Evolutionary conservation across 2,113 vertebrate species (phyloP).

Genomic region (Cyprinodon variegatus): DNA sequence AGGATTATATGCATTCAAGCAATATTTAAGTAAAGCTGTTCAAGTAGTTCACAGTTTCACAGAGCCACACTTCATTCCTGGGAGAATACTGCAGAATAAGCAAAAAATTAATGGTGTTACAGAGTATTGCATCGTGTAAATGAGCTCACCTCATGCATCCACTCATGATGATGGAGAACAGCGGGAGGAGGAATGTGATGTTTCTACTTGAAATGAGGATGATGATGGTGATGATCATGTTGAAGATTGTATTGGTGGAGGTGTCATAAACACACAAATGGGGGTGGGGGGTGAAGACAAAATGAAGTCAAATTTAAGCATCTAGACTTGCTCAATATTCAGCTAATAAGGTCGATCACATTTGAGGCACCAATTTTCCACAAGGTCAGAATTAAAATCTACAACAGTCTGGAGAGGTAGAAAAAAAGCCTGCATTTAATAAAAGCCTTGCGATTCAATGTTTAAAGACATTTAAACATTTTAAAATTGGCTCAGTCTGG

Average conservation of each 20-base stretch:
- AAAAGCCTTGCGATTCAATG: conserved; percentile 20
- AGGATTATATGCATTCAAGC: conserved; percentile 8
- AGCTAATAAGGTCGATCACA: conserved; percentile 14
- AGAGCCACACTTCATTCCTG: not conserved
- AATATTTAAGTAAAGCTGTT: conserved; percentile 3
- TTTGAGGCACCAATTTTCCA: not conserved
- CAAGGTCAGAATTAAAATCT: conserved; percentile 15
- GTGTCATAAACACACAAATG: conserved; percentile 35
- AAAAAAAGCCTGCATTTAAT: conserved; percentile 22
- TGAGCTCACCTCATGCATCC: conserved; percentile 60
- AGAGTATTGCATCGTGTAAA: conserved; percentile 5
- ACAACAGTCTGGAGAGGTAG: conserved; percentile 36
- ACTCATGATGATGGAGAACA: conserved; percentile 38
- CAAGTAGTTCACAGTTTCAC: conserved; percentile 12
- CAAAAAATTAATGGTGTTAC: not conserved
- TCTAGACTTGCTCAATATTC: conserved; percentile 28
- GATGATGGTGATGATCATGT: conserved; percentile 42
- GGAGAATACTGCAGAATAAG: not conserved
- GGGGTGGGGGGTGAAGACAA: conserved; percentile 32
- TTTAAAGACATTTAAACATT: conserved; percentile 30
- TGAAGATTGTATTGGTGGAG: conserved; percentile 31
- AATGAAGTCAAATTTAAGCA: conserved; percentile 51
- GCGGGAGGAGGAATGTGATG: conserved; percentile 32
- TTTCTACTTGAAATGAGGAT: conserved; percentile 38
- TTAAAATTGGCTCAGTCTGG: not conserved